A percentile compares a stretch with the other conserved stretches of the same genome.
phyloP scores from a whole-genome alignment of 2,888 invertebrate species.

The Drosophila greeni region DNA sequence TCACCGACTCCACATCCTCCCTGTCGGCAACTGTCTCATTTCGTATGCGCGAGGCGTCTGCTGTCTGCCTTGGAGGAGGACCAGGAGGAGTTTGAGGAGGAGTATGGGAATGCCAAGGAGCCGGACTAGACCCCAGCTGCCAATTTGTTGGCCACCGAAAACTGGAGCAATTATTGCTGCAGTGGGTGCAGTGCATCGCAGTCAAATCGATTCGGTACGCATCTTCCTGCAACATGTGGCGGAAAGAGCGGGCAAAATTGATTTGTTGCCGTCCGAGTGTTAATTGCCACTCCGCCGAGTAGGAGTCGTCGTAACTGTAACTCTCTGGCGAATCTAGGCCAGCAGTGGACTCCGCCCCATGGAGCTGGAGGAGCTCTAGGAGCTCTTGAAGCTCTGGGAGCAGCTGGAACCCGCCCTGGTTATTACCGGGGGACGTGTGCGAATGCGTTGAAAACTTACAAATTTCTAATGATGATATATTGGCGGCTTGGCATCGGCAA shows the following conservation, averaged over 20 bases:
- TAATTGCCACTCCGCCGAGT: constrained; percentile 65
- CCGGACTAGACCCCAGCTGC: constrained; percentile 31
- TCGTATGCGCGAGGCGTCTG: constrained; percentile 66
- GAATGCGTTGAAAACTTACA: constrained; percentile 73
- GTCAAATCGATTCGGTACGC: constrained; percentile 75
- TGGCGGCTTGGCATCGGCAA: constrained; percentile 53
- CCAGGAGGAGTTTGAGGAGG: background rate
- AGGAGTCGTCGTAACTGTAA: constrained; percentile 67
- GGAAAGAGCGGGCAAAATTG: constrained; percentile 70
- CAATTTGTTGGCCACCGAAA: constrained; percentile 51
- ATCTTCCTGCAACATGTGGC: constrained; percentile 62
- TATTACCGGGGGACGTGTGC: constrained; percentile 64
- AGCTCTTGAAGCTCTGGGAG: background rate
- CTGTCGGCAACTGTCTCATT: constrained; percentile 64
- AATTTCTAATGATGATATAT: constrained; percentile 75
- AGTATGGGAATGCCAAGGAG: constrained; percentile 51
- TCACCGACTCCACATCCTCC: constrained; percentile 19
- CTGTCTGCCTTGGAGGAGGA: constrained; percentile 15
- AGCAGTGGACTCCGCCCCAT: constrained; percentile 36
- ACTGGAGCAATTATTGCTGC: constrained; percentile 74
- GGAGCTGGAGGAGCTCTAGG: background rate
- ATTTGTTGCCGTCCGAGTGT: constrained; percentile 73
- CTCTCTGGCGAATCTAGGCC: constrained; percentile 59
- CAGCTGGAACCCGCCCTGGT: background rate
- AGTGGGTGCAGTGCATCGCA: constrained; percentile 38